Conservation (phyloP, 2,113 vertebrate genomes). For the Thymallus thymallus region DNA sequence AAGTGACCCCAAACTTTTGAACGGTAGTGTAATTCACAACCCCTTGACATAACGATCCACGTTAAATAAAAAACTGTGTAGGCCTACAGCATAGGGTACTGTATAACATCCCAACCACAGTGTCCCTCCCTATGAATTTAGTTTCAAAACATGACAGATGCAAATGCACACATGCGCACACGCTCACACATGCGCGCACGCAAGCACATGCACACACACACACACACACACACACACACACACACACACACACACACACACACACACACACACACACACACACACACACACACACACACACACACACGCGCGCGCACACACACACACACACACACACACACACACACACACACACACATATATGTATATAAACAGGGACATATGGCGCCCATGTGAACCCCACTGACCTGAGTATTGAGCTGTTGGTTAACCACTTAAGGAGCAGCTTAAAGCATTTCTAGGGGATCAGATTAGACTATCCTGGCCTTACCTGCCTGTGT, state of each 20-base stretch:
- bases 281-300: background rate
- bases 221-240: background rate
- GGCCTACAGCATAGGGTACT: background rate
- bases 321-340: background rate
- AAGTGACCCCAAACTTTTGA: too few species aligned
- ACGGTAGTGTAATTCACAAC: background rate
- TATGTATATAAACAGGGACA: conserved; percentile 54
- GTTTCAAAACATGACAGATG: background rate
- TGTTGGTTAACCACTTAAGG: conserved; percentile 46
- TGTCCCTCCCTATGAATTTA: background rate
- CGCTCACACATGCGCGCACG: too few species aligned
- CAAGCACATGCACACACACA: background rate
- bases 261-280: background rate
- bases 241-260: background rate
- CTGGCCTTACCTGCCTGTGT: background rate
- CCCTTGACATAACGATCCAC: background rate
- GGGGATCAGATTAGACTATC: conserved; percentile 53
- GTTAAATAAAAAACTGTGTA: background rate
- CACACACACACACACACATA: background rate
- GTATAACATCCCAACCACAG: background rate
- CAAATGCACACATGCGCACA: background rate
- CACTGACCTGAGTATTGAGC: conserved; percentile 54
- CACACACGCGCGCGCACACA: background rate
- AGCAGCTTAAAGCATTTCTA: conserved; percentile 67
- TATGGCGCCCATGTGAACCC: conserved; percentile 53